These are phyloP conservation scores for Sebastes matsubarae DNA, from an alignment of 2,797 vertebrate genomes.

Conservation along the genomic window DNA sequence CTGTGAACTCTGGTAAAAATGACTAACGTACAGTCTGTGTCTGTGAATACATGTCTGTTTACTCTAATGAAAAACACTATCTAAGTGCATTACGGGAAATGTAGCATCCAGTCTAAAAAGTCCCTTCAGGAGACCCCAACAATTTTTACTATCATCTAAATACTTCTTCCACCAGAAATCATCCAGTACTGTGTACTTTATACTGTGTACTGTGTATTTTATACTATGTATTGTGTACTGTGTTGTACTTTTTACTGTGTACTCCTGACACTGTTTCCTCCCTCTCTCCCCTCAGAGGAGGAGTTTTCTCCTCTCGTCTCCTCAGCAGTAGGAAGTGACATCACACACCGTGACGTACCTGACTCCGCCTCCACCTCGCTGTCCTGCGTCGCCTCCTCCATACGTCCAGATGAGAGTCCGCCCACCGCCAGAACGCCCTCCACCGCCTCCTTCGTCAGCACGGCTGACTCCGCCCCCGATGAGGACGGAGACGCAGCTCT, in stretches of 20 bases:
- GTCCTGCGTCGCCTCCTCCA: neutral
- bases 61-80: too few relatives aligned
- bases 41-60: too few relatives aligned
- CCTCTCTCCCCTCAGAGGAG: conserved; percentile 11
- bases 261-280: neutral
- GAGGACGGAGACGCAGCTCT: neutral
- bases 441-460: conserved; percentile 54
- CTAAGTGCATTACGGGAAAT: too few relatives aligned
- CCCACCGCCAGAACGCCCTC: conserved; percentile 7
- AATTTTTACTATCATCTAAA: too few relatives aligned
- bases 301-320: neutral
- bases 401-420: neutral
- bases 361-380: neutral
- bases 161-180: too few relatives aligned
- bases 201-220: neutral
- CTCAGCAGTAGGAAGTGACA: conserved; percentile 13
- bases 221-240: neutral
- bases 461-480: conserved; percentile 38
- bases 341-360: neutral
- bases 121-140: too few relatives aligned
- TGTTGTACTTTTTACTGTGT: neutral
- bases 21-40: too few relatives aligned
- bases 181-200: too few relatives aligned
- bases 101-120: too few relatives aligned
- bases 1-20: too few relatives aligned